Evolutionary conservation across 2,888 invertebrate species (phyloP).

Genomic region (Iselma pallidipennis): DNA sequence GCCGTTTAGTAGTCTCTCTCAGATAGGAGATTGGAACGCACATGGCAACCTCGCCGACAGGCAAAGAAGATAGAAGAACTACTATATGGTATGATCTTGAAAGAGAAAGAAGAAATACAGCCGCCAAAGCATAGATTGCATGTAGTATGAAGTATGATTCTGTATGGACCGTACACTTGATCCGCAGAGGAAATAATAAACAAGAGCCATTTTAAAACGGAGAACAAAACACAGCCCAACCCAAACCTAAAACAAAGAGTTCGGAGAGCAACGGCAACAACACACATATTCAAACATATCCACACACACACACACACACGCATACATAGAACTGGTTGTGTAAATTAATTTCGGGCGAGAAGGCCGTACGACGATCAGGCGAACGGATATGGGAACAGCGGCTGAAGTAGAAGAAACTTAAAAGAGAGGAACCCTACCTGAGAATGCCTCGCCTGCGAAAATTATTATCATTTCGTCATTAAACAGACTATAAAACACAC

Average conservation of each 20-base stretch:
- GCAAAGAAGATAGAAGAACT: slow-evolving; percentile 34
- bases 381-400: slow-evolving; percentile 19
- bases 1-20: slow-evolving; percentile 42
- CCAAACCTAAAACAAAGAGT: slow-evolving; percentile 53
- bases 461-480: slow-evolving; percentile 51
- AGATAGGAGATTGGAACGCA: slow-evolving; percentile 21
- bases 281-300: slow-evolving; percentile 6
- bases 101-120: slow-evolving; percentile 34
- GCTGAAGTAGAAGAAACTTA: slow-evolving; percentile 13
- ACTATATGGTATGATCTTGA: slow-evolving; percentile 27
- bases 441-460: slow-evolving; percentile 43
- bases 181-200: slow-evolving; percentile 52
- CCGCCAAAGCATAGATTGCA: slow-evolving; percentile 34
- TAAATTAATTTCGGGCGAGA: slow-evolving; percentile 54
- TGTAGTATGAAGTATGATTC: slow-evolving; percentile 21
- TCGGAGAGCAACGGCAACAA: slow-evolving; percentile 35
- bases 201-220: slow-evolving; percentile 54
- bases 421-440: slow-evolving; percentile 17
- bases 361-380: slow-evolving; percentile 31
- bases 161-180: slow-evolving; percentile 33
- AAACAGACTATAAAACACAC: slow-evolving; percentile 45
- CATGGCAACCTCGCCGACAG: slow-evolving; percentile 47
- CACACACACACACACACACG: neutral
- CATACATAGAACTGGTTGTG: slow-evolving; percentile 51
- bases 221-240: slow-evolving; percentile 52